Evolutionary conservation across 2,797 vertebrate genomes (phyloP).

Genomic region (Protosalanx chinensis): DNA sequence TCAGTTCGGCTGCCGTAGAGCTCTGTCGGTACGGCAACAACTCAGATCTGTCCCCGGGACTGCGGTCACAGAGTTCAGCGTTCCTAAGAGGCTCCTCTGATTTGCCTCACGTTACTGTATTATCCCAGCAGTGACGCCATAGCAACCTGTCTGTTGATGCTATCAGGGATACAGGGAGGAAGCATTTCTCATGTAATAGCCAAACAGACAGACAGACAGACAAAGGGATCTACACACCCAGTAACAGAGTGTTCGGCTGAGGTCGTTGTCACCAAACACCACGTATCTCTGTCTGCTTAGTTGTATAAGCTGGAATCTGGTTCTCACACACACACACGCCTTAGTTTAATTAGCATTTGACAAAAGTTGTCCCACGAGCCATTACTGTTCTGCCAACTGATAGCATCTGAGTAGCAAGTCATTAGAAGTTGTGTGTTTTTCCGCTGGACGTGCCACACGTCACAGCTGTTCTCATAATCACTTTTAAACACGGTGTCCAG

Average conservation of each 20-base stretch:
- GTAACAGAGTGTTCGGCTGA: not conserved
- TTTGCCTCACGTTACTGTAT: conserved; percentile 26
- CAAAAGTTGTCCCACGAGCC: conserved; percentile 23
- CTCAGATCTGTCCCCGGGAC: conserved; percentile 6
- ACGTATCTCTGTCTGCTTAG: conserved; percentile 30
- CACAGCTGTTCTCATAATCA: not conserved
- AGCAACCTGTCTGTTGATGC: conserved; percentile 31
- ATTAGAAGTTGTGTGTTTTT: not conserved
- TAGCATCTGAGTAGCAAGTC: not conserved
- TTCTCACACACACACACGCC: conserved; percentile 17
- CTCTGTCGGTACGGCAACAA: too few relatives aligned
- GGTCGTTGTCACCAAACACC: conserved; percentile 42
- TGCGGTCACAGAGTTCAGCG: conserved; percentile 3
- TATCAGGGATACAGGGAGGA: conserved; percentile 27
- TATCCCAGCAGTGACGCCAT: conserved; percentile 37
- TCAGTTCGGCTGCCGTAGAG: too few relatives aligned
- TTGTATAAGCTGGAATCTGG: conserved; percentile 49
- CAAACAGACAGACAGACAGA: conserved; percentile 11
- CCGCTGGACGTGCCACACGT: not conserved
- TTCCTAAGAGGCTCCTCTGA: conserved; percentile 30
- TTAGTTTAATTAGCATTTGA: conserved; percentile 18
- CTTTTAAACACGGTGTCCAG: not conserved
- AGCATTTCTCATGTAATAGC: not conserved
- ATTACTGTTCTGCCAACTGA: not conserved
- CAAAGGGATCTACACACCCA: conserved; percentile 10